Base-by-base conservation (phyloP, 2,113 vertebrate genomes). In the Gymnorhina tibicen region DNA sequence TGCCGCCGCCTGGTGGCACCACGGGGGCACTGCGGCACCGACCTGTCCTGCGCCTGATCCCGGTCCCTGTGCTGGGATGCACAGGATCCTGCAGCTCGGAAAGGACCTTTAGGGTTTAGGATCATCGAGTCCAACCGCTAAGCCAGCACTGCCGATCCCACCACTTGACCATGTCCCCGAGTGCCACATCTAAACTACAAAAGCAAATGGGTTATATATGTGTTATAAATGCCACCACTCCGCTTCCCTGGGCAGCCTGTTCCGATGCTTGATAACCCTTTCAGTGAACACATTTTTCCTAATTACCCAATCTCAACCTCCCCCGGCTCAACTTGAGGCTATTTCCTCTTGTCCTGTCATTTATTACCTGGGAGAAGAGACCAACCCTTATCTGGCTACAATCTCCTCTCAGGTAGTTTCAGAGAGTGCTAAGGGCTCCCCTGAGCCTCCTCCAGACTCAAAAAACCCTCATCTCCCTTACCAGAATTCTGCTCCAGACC, bases 1-100 rank as follows among this genome's bases (percentile, higher is more conserved):
- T 27, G 64, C 10, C 50, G 80, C 86, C 58, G 35, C 66, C 87
- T 24, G 47, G 37, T 33, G 92, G 72, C 66, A 3, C 16, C 15
- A 1, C 1, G 7, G 50, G 1, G 35, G 44, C 27, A 33, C 32
- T 17, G 92, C 68, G 22, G 44, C 70, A 9, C 41, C 1, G 72
- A 0, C 9, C 10, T 0, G 24, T 0, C 26, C n/a, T 0, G 30
- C 0, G 32, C 35, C 69, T 2, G 20, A 9, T 24, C 16, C n/a
- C 20, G 1, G 12, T 1, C 32, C 20, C 20, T 3, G 44, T 0
- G 35, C 72, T 6, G 62, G 37, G 21, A 12, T 15, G 37, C 44
- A 4, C 52, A 3, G 32, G 3, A 8, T 17, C 35, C 62, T 32
- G 44, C 62, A 2, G 37, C 32, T 37, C 10, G 30, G 9, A 22